Evolutionary conservation across 2,113 vertebrate species (phyloP), one percentile per base, ranked within the genome.

Genomic region (Athene cunicularia): DNA sequence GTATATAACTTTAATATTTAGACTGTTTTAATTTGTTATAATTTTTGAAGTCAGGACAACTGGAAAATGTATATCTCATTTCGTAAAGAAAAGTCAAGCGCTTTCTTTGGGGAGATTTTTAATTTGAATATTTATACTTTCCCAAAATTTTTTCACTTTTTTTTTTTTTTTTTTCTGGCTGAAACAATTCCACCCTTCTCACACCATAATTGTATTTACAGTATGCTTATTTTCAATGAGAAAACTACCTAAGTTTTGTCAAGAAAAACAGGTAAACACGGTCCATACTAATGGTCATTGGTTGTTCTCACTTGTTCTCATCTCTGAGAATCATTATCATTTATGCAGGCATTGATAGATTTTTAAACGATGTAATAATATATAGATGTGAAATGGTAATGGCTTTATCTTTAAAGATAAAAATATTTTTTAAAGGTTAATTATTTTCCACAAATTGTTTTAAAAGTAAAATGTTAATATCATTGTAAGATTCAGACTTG

Each of bases 331-430:
- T 87, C 64, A 70, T 91, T 91, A 76, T 75, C 80, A 85, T 92
- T 95, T 87, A 91, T 75, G 66, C 22, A 76, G 60, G 60, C 62
- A 82, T 39, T 85, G 89, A 82, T 89, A 82, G 49, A 39, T 70
- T 94, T 94, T 96, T 95, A 87, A 97, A 93, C 90, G 24, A 75
- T 94, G 80, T 81, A 97, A 96, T 95, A 95, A 79, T 86, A 82
- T 68, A 87, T 85, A 81, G 73, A 83, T 93, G 80, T 91, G 93
- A 95, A 95, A 85, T 2, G 3, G 53, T 87, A 95, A 95, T 94
- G 80, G 53, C 73, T 94, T 95, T 88, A 74, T 84, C 88, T 86
- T 79, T 91, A 87, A 95, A 96, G 92, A 86, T 81, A 86, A 94
- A 91, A 73, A 79, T 88, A 93, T 95, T 88, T 96, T 73, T 68